Evolutionary conservation across 2,113 vertebrate genomes (phyloP).

Genomic region (Stigmatopora nigra): DNA sequence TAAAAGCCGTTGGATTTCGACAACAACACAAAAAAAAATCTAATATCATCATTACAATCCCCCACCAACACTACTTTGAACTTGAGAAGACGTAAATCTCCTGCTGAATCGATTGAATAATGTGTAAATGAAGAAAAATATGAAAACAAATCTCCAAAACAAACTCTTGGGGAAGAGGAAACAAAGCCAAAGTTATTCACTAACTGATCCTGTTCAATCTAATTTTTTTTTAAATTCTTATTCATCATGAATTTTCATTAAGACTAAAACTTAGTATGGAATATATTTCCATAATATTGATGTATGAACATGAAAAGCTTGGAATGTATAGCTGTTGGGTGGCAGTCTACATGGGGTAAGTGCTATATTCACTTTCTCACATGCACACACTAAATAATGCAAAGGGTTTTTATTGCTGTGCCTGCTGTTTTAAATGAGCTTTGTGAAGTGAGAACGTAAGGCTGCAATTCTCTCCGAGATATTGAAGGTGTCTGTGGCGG

Average conservation of each 20-base stretch:
- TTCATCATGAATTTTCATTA: background rate
- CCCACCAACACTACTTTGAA: background rate
- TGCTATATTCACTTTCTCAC: background rate
- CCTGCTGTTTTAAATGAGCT: constrained; percentile 11
- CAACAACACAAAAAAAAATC: background rate
- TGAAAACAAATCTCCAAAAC: too few species aligned
- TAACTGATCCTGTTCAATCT: background rate
- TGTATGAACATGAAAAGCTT: background rate
- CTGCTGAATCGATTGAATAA: too few species aligned
- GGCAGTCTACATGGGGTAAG: background rate
- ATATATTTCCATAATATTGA: background rate
- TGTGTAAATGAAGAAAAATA: background rate
- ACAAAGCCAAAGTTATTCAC: background rate
- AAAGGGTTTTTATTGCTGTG: constrained; percentile 9
- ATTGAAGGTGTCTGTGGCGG: background rate
- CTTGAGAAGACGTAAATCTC: background rate
- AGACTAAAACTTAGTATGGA: background rate
- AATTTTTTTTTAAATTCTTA: background rate
- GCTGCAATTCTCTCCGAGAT: background rate
- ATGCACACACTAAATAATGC: constrained; percentile 8
- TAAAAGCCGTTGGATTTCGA: background rate
- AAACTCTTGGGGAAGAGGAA: background rate
- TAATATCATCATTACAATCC: background rate
- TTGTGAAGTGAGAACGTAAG: constrained; percentile 3
- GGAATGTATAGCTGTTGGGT: background rate